Evolutionary conservation across 2,797 vertebrate species (phyloP).

Genomic region (Sebastes hubbsi): DNA sequence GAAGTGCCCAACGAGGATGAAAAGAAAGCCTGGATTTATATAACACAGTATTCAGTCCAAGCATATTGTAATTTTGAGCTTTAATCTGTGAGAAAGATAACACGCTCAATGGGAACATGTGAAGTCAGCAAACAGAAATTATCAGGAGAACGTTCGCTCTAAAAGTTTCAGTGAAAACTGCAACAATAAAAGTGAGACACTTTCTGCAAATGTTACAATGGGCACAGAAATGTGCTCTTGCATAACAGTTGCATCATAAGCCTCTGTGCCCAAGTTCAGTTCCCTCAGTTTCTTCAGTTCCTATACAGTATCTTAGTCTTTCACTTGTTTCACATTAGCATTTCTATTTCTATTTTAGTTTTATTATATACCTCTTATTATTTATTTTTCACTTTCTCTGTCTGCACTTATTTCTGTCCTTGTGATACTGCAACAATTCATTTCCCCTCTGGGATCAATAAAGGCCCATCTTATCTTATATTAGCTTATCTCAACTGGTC

Average conservation of each 20-base stretch:
- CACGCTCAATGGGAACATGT: neutral
- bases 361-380: neutral
- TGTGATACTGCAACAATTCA: too few relatives aligned
- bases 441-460: too few relatives aligned
- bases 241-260: neutral
- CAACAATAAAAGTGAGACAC: neutral
- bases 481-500: neutral
- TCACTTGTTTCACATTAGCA: neutral
- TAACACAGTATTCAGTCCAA: neutral
- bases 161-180: neutral
- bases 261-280: neutral
- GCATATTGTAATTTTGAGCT: neutral
- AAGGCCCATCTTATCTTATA: too few relatives aligned
- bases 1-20: neutral
- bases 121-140: neutral
- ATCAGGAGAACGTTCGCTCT: neutral
- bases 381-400: neutral
- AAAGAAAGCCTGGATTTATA: neutral
- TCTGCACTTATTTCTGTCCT: neutral
- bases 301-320: neutral
- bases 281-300: neutral
- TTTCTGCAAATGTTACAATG: neutral
- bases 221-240: neutral
- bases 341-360: neutral
- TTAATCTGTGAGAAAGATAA: neutral